phyloP scores from a whole-genome alignment of 2,888 invertebrate species.

The Chloromyia formosa region DNA sequence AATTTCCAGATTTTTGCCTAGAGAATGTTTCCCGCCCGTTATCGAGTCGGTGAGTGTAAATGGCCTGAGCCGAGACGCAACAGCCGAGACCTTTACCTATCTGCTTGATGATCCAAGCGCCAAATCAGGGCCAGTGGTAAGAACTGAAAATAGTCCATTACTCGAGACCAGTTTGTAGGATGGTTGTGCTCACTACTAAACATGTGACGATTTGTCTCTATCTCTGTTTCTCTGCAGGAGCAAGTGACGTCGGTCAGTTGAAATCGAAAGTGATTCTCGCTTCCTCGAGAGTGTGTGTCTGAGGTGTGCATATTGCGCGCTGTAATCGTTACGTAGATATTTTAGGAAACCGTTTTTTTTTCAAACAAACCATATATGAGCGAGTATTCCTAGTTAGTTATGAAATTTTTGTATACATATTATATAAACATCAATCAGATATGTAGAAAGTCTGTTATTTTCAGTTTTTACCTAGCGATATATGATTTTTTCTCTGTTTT shows the following conservation, averaged over 20 bases:
- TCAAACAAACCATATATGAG: background rate
- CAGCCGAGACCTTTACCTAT: conserved; percentile 52
- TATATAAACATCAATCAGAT: too few relatives aligned
- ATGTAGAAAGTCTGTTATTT: background rate
- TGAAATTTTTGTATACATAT: too few relatives aligned
- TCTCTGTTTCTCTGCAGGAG: conserved; percentile 7
- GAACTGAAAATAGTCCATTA: background rate
- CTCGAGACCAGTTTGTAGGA: background rate
- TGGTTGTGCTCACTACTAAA: background rate
- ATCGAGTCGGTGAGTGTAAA: conserved; percentile 9
- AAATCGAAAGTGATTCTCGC: background rate
- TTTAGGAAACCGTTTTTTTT: background rate
- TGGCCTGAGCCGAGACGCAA: conserved; percentile 49
- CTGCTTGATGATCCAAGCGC: conserved; percentile 47
- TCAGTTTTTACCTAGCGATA: background rate
- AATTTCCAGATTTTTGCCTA: conserved; percentile 56
- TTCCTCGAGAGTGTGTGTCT: too few relatives aligned
- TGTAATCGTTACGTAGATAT: conserved; percentile 20
- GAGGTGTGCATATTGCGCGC: conserved; percentile 2
- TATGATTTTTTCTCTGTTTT: background rate
- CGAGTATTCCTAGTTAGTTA: too few relatives aligned
- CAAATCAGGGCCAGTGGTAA: conserved; percentile 12
- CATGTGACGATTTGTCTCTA: background rate
- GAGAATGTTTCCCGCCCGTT: conserved; percentile 56
- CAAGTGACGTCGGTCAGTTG: conserved; percentile 11